Conservation (phyloP, 2,113 vertebrate genomes). For the Sisor rabdophorus region DNA sequence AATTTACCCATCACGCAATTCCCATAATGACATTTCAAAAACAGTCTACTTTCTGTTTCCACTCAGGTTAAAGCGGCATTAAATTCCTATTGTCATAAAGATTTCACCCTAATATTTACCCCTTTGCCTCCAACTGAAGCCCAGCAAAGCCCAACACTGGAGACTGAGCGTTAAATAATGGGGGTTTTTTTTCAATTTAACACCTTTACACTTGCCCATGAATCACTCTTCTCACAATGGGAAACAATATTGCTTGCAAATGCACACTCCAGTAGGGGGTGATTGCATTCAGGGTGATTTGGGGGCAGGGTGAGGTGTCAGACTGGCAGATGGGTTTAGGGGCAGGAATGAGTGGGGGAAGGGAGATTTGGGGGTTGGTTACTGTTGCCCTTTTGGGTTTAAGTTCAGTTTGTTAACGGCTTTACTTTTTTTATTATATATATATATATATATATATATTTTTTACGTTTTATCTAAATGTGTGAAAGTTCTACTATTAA, state of each 20-base stretch:
- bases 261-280: constrained; percentile 26
- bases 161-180: neutral
- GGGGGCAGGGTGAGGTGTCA: constrained; percentile 39
- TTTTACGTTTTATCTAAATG: neutral
- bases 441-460: too few relatives aligned
- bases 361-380: neutral
- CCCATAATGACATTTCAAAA: neutral
- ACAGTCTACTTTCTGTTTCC: neutral
- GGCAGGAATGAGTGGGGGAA: constrained; percentile 41
- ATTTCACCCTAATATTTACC: neutral
- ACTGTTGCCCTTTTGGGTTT: constrained; percentile 6
- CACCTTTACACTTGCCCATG: too few relatives aligned
- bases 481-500: neutral
- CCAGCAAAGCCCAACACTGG: neutral
- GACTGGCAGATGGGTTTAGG: constrained; percentile 71
- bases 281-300: constrained; percentile 25
- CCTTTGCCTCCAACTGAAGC: neutral
- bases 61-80: neutral
- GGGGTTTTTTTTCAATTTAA: too few relatives aligned
- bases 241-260: neutral
- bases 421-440: neutral
- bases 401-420: constrained; percentile 27
- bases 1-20: neutral
- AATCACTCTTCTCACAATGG: neutral
- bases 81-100: neutral